A percentile compares a stretch with the other conserved stretches of the same genome.
Evolutionary conservation across 2,888 invertebrate species (phyloP).

Genomic region (Drosophila anomelani): DNA sequence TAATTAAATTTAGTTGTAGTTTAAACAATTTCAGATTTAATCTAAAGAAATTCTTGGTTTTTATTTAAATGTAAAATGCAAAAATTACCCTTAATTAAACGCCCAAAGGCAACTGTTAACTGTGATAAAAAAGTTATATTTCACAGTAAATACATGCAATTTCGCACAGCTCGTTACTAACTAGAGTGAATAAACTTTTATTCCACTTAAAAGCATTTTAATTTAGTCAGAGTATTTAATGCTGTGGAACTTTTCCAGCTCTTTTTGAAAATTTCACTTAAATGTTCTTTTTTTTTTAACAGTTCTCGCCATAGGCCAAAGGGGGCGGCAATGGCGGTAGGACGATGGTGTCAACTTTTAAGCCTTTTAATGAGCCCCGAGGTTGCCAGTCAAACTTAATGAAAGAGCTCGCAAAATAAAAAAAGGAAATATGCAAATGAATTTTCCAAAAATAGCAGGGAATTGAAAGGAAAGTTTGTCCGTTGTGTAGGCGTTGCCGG

Average conservation of each 20-base stretch:
- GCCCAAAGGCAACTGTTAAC: not conserved
- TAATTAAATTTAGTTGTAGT: not conserved
- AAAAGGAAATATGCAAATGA: constrained; percentile 37
- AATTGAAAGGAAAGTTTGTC: constrained; percentile 27
- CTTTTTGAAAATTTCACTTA: constrained; percentile 3
- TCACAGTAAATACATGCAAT: not conserved
- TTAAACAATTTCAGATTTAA: not conserved
- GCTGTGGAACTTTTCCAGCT: not conserved
- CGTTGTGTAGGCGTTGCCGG: constrained; percentile 35
- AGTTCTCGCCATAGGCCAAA: constrained; percentile 16
- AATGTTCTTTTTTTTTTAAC: constrained; percentile 20
- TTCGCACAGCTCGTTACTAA: not conserved
- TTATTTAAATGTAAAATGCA: not conserved
- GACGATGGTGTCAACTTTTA: constrained; percentile 60
- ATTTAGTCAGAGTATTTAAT: constrained; percentile 16
- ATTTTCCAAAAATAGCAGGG: constrained; percentile 32
- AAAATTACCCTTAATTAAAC: not conserved
- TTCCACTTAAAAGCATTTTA: constrained; percentile 7
- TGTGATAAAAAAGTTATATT: not conserved
- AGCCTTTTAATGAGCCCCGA: constrained; percentile 66
- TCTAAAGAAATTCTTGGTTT: not conserved
- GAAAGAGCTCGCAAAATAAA: constrained; percentile 19
- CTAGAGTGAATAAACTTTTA: constrained; percentile 10
- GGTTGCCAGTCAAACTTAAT: constrained; percentile 40
- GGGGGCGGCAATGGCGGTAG: not conserved